Base-by-base conservation (phyloP, 2,797 vertebrate genomes). In the Notolepis coatsorum region DNA sequence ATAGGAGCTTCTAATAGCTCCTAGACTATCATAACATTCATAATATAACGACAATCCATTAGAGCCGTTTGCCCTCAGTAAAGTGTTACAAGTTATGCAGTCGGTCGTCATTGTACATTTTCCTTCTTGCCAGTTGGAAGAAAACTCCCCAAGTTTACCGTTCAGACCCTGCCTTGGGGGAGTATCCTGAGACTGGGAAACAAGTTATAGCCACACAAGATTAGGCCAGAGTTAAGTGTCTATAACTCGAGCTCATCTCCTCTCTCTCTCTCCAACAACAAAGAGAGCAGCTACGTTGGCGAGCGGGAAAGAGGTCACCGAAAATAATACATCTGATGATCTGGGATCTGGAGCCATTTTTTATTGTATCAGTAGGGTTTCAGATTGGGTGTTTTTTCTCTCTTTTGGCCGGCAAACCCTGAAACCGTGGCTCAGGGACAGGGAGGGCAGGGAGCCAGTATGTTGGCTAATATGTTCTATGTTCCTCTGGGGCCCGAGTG, bases 401-500 rank as follows among this genome's bases (percentile, higher is more conserved):
- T 53, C 35, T 39, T 12, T n/a, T 13, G 49, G 38, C 30, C 42
- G 30, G 15, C 47, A 30, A 24, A 39, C 39, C 20, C 33, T 8
- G 35, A 17, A 28, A n/a, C 17, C 7, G 45, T 39, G 37, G 42
- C 30, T 54, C 28, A 51, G 64, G 61, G 30, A 27, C 30, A 57
- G 61, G 49, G 41, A 49, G 8, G 27, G 37, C 61, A 28, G 43
- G 17, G 27, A 59, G 62, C 38, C 56, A 53, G 72, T 42, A 35
- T 57, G 49, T 33, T 55, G 61, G 52, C 61, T 65, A 62, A 65
- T 74, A 55, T 68, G 42, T 53, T 55, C 35, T 15, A 6, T 2
- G 33, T 53, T 73, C 65, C 70, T 54, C 64, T 45, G 71, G 64
- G 75, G 53, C 31, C 10, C 13, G 28, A 48, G 17, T 24, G 17